phyloP scores from a whole-genome alignment of 2,797 vertebrate species.

The Siniperca obscura region DNA sequence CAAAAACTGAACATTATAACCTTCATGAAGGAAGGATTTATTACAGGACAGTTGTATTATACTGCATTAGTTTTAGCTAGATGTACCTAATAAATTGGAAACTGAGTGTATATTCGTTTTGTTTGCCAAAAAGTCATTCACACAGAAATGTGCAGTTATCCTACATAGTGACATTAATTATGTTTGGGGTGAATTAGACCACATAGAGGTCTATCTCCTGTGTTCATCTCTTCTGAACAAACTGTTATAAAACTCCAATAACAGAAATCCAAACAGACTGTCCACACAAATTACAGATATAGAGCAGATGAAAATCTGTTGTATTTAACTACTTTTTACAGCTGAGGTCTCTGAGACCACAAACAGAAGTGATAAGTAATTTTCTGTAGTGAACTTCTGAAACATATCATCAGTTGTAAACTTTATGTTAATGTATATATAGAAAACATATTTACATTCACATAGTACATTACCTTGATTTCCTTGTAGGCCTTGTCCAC shows the following conservation, averaged over 20 bases:
- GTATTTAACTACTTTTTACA: not conserved
- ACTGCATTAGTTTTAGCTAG: not conserved
- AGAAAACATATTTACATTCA: not conserved
- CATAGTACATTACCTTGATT: constrained; percentile 85
- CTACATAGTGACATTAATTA: not conserved
- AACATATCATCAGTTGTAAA: not conserved
- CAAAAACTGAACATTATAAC: not conserved
- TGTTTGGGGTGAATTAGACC: not conserved
- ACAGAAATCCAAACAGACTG: not conserved
- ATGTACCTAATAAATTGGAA: too few species aligned
- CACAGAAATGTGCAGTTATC: not conserved
- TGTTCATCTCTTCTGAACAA: too few species aligned
- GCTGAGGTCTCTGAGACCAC: too few species aligned
- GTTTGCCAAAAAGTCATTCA: too few species aligned
- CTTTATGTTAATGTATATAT: not conserved
- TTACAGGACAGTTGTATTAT: not conserved
- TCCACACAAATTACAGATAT: not conserved
- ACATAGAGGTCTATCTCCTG: not conserved
- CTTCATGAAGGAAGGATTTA: not conserved
- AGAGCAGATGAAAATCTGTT: not conserved
- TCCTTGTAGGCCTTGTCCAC: constrained; percentile 89
- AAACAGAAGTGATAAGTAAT: not conserved
- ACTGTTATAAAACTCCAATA: not conserved
- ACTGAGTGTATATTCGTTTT: too few species aligned
- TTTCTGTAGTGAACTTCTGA: not conserved